Evolutionary conservation across 2,113 vertebrate species (phyloP).

Genomic region (Columba livia): DNA sequence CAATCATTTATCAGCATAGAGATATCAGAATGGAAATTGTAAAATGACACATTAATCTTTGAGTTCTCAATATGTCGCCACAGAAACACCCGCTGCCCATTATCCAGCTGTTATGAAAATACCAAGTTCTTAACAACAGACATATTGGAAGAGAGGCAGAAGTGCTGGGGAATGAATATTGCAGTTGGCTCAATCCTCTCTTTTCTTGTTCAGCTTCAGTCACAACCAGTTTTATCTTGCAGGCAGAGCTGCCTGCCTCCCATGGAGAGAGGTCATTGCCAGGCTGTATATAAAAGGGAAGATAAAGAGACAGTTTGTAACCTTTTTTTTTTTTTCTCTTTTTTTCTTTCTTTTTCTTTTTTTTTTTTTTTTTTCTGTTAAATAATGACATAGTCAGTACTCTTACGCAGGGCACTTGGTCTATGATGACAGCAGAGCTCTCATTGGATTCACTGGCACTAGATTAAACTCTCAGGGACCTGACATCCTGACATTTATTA

Average conservation of each 20-base stretch:
- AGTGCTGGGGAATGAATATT: background rate
- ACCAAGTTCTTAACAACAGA: slow-evolving; percentile 3
- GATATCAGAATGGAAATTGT: slow-evolving; percentile 32
- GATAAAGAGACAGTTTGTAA: background rate
- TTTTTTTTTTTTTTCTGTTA: too few relatives aligned
- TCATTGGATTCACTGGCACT: background rate
- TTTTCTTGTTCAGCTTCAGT: background rate
- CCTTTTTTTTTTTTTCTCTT: too few relatives aligned
- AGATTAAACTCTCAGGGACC: background rate
- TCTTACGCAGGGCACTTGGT: background rate
- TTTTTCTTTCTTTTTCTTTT: too few relatives aligned
- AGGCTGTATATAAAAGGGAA: background rate
- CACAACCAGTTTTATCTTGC: background rate
- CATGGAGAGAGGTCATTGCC: background rate
- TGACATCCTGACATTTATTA: background rate
- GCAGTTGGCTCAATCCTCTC: background rate
- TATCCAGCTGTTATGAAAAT: slow-evolving; percentile 27
- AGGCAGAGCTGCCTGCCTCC: background rate
- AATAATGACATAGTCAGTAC: background rate
- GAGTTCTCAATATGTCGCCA: background rate
- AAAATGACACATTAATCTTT: slow-evolving; percentile 39
- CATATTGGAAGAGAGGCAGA: background rate
- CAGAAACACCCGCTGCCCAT: background rate
- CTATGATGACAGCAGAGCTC: background rate
- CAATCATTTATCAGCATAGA: slow-evolving; percentile 30